Evolutionary conservation across 2,888 invertebrate genomes (phyloP).

Genomic region (Diarsia rubi): DNA sequence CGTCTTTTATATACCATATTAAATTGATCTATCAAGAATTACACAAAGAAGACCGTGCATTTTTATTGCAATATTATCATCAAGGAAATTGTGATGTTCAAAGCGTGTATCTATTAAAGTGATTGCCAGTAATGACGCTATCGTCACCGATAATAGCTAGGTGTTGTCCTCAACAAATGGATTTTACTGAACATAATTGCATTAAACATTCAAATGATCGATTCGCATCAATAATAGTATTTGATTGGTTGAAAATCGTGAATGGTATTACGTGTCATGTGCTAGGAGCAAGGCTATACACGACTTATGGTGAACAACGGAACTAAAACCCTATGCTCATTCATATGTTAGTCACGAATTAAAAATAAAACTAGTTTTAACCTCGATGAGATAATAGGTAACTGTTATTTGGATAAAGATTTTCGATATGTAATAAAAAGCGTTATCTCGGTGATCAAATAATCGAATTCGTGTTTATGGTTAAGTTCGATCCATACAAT

Average conservation of each 20-base stretch:
- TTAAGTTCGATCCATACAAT: constrained; percentile 45
- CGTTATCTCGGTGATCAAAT: constrained; percentile 50
- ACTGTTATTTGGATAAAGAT: constrained; percentile 39
- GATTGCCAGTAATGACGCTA: constrained; percentile 58
- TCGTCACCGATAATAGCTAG: constrained; percentile 54
- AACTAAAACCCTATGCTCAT: constrained; percentile 65
- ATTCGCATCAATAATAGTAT: constrained; percentile 65
- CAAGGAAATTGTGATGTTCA: constrained; percentile 55
- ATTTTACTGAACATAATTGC: constrained; percentile 70
- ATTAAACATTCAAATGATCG: constrained; percentile 67
- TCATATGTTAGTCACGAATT: constrained; percentile 66
- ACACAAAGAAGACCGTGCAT: constrained; percentile 5
- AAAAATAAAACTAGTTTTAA: constrained; percentile 65
- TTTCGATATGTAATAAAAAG: constrained; percentile 52
- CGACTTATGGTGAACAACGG: constrained; percentile 69
- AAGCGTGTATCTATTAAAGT: constrained; percentile 40
- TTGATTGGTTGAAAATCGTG: constrained; percentile 71
- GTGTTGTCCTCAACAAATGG: constrained; percentile 67
- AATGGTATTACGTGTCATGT: constrained; percentile 72
- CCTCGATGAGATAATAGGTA: constrained; percentile 66
- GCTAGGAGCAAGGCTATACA: constrained; percentile 73
- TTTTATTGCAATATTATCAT: constrained; percentile 26
- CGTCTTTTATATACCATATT: constrained; percentile 21
- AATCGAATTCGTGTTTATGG: constrained; percentile 45
- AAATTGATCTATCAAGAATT: constrained; percentile 55